These are phyloP conservation scores for Monarcha castaneiventris DNA, from an alignment of 2,113 vertebrate genomes.

Conservation along the genomic window DNA sequence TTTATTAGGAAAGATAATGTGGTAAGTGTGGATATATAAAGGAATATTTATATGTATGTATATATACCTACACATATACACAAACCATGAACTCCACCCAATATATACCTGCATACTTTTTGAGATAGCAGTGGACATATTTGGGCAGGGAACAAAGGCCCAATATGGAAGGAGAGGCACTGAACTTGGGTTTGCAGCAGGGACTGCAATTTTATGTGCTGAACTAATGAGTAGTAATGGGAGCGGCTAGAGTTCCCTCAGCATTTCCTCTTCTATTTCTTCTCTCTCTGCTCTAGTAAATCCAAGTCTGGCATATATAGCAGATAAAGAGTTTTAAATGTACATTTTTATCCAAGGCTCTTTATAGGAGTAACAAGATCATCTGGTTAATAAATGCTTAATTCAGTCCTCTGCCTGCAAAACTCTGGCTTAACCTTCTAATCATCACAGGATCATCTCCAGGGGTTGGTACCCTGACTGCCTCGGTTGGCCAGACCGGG, in stretches of 20 bases:
- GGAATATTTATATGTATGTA: not conserved
- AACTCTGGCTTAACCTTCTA: not conserved
- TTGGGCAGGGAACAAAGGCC: not conserved
- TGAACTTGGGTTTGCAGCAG: not conserved
- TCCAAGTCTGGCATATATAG: constrained; percentile 31
- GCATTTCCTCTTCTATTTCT: constrained; percentile 37
- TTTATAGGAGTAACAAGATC: constrained; percentile 44
- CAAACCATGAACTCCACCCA: not conserved
- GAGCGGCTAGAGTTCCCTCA: not conserved
- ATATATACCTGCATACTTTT: not conserved
- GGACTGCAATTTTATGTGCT: constrained; percentile 19
- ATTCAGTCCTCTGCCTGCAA: constrained; percentile 3
- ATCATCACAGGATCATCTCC: not conserved
- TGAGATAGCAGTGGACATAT: not conserved
- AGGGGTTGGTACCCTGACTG: not conserved
- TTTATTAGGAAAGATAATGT: not conserved
- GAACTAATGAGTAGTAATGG: constrained; percentile 30
- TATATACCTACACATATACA: not conserved
- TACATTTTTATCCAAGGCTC: constrained; percentile 27
- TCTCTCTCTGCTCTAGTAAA: constrained; percentile 35
- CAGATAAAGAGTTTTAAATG: constrained; percentile 51
- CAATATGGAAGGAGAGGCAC: not conserved
- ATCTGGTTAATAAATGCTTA: constrained; percentile 17
- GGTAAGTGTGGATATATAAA: not conserved
- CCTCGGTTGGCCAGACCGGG: not conserved